phyloP scores from a whole-genome alignment of 2,113 vertebrate species.

The Phaetusa simplex region DNA sequence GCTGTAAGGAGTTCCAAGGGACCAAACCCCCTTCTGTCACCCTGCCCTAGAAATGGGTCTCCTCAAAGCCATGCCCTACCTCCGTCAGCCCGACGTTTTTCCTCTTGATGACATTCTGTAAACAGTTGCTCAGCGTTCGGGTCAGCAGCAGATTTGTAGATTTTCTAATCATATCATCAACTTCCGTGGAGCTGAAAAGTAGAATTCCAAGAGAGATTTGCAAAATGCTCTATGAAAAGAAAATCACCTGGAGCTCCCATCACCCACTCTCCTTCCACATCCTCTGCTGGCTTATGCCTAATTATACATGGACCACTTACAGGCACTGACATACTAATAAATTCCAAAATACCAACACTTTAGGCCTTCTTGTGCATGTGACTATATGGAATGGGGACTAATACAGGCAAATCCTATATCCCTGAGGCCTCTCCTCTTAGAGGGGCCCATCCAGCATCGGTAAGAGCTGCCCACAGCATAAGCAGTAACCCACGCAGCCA shows the following conservation, averaged over 20 bases:
- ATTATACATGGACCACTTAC: rapidly evolving
- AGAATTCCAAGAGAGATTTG: neutral
- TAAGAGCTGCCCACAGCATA: no score
- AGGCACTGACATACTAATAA: rapidly evolving
- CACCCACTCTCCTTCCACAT: no score
- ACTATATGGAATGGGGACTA: neutral
- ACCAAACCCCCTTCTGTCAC: neutral
- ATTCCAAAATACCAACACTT: neutral
- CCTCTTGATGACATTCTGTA: slow-evolving; percentile 95
- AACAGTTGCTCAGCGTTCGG: slow-evolving; percentile 90
- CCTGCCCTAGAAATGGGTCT: neutral
- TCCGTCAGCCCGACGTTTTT: slow-evolving; percentile 93
- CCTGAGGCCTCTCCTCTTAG: neutral
- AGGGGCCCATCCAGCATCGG: neutral
- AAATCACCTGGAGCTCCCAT: neutral
- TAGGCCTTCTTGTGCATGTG: rapidly evolving
- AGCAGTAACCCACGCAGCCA: rapidly evolving
- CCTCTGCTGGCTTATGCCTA: rapidly evolving
- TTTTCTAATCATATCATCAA: slow-evolving; percentile 98
- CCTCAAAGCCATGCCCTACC: slow-evolving; percentile 52
- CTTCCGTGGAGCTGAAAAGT: slow-evolving; percentile 87
- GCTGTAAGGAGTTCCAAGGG: neutral
- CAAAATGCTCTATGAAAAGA: rapidly evolving
- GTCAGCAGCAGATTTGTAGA: slow-evolving; percentile 95
- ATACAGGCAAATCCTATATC: rapidly evolving